Conservation (phyloP, 2,797 vertebrate species). For the Staurois parvus region DNA sequence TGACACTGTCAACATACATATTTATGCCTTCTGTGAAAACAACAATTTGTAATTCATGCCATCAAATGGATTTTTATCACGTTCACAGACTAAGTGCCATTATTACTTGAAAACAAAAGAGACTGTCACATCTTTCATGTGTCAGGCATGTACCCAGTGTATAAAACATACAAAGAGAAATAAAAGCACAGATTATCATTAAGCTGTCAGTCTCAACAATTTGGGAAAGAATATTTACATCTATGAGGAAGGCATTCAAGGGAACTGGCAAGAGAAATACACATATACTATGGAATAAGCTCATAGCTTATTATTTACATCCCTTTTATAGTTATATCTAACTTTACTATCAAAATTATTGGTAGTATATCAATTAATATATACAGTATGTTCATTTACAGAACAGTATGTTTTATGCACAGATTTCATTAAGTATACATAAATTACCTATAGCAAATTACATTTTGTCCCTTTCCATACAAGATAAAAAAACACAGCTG, state of each 20-base stretch:
- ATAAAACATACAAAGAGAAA: slow-evolving; percentile 16
- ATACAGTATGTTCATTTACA: too few relatives aligned
- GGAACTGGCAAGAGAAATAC: not conserved
- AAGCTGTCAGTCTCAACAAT: slow-evolving; percentile 23
- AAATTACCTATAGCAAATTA: too few relatives aligned
- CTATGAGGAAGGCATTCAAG: not conserved
- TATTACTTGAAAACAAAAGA: slow-evolving; percentile 61
- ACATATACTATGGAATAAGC: not conserved
- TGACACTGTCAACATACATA: slow-evolving; percentile 60
- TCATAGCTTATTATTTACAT: not conserved
- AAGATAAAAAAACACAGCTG: too few relatives aligned
- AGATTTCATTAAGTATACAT: too few relatives aligned
- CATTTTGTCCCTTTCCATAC: too few relatives aligned
- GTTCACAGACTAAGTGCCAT: slow-evolving; percentile 55
- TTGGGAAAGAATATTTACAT: not conserved
- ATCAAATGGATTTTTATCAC: slow-evolving; percentile 57
- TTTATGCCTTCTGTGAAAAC: slow-evolving; percentile 63
- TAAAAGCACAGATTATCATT: slow-evolving; percentile 52
- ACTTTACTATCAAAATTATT: not conserved
- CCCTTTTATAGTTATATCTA: not conserved
- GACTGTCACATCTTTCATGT: slow-evolving; percentile 51
- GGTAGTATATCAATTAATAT: not conserved
- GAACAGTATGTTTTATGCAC: too few relatives aligned
- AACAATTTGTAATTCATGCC: slow-evolving; percentile 66
- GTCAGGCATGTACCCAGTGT: slow-evolving; percentile 50